Percentiles rank a stretch among this genome's conserved stretches.
Evolutionary conservation across 2,888 invertebrate genomes (phyloP).

Genomic region (Eupsilia transversa): DNA sequence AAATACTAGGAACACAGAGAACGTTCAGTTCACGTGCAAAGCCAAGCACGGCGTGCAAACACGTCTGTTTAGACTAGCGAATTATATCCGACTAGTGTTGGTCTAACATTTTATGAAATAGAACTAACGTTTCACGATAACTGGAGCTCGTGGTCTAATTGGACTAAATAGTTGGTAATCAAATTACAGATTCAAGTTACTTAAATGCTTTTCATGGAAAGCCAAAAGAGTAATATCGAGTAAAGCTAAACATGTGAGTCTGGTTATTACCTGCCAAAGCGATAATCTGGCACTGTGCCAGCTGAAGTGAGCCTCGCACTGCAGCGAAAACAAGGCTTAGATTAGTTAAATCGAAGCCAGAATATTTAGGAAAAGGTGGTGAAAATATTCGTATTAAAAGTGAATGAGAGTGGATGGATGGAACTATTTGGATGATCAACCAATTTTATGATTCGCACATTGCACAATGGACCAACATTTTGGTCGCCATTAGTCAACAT

Average conservation of each 20-base stretch:
- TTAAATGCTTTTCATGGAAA: conserved; percentile 1
- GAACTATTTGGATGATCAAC: background rate
- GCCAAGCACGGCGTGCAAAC: conserved; percentile 28
- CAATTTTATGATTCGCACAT: no score
- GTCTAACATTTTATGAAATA: conserved; percentile 20
- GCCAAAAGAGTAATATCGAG: conserved; percentile 15
- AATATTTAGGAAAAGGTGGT: background rate
- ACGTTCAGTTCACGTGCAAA: conserved; percentile 22
- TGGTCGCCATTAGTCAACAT: background rate
- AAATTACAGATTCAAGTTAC: background rate
- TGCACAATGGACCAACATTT: background rate
- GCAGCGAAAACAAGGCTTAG: conserved; percentile 23
- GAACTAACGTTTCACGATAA: background rate
- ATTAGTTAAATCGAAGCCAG: conserved; percentile 5
- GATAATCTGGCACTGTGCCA: conserved; percentile 47
- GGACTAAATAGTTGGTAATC: background rate
- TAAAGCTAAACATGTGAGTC: conserved; percentile 26
- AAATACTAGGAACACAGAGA: conserved; percentile 25
- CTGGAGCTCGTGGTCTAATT: background rate
- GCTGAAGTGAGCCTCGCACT: conserved; percentile 19
- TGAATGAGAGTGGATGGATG: background rate
- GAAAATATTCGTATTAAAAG: background rate
- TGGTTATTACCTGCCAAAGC: conserved; percentile 37
- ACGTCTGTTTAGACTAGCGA: conserved; percentile 30
- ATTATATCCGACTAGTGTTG: conserved; percentile 29